phyloP scores from a whole-genome alignment of 2,888 invertebrate genomes.

The Stenolophus ochropezus region DNA sequence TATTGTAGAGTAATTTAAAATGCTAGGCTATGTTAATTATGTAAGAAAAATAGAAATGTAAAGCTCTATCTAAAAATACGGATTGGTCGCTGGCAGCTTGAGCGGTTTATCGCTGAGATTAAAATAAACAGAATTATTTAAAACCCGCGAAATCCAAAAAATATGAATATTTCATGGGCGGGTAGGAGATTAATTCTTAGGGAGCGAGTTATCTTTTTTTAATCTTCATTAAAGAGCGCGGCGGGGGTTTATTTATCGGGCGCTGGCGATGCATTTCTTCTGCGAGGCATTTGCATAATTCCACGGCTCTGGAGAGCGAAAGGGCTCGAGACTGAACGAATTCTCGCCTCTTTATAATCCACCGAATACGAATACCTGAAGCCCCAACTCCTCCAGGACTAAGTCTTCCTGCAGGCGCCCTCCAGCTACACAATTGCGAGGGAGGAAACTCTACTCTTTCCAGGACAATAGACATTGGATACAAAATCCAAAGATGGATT shows the following conservation, averaged over 20 bases:
- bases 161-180: conserved; percentile 53
- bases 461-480: no score
- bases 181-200: conserved; percentile 48
- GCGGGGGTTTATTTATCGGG: conserved; percentile 49
- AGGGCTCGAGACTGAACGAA: conserved; percentile 25
- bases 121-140: conserved; percentile 57
- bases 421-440: not conserved
- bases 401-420: not conserved
- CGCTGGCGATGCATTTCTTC: conserved; percentile 54
- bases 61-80: conserved; percentile 16
- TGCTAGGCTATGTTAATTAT: no score
- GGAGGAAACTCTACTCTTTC: not conserved
- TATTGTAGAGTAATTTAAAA: no score
- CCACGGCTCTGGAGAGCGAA: conserved; percentile 33
- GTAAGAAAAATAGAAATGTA: no score
- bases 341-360: conserved; percentile 49
- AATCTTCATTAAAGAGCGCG: conserved; percentile 49
- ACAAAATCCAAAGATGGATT: no score
- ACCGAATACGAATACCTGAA: conserved; percentile 30
- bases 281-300: conserved; percentile 51
- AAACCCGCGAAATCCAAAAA: conserved; percentile 44
- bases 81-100: conserved; percentile 6
- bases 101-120: conserved; percentile 34
- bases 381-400: not conserved
- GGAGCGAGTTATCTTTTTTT: conserved; percentile 54